phyloP scores from a whole-genome alignment of 2,113 vertebrate genomes.

The Hippoglossus stenolepis region DNA sequence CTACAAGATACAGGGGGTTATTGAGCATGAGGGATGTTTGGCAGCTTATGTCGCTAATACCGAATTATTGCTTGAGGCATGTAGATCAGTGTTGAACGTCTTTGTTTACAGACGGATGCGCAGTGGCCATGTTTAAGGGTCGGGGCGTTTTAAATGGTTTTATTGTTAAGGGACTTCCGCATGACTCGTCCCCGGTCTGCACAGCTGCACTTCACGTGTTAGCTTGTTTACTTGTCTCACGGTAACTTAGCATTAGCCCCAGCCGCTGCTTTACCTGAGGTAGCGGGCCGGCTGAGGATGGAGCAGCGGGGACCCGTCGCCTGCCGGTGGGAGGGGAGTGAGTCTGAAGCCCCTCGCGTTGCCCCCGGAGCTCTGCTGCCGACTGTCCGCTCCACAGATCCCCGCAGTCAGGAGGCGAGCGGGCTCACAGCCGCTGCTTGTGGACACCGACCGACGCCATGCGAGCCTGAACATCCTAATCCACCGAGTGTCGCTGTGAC shows the following conservation, averaged over 20 bases:
- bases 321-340: conserved; percentile 22
- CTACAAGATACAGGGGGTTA: neutral
- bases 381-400: neutral
- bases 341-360: conserved; percentile 19
- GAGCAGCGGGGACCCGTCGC: conserved; percentile 24
- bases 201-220: no score
- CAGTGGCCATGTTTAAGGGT: rapidly evolving
- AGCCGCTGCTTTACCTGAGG: conserved; percentile 76
- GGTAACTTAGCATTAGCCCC: conserved; percentile 10
- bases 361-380: neutral
- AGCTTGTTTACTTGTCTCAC: neutral
- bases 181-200: no score
- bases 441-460: conserved; percentile 55
- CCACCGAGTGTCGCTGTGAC: conserved; percentile 7
- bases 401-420: conserved; percentile 31
- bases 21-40: neutral
- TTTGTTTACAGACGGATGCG: neutral
- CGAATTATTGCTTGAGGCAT: conserved; percentile 16
- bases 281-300: conserved; percentile 33
- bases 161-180: neutral
- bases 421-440: conserved; percentile 34
- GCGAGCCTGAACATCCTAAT: conserved; percentile 76
- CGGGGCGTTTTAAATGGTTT: neutral
- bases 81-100: neutral
- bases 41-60: neutral